Conservation (phyloP, 2,888 invertebrate genomes). For the Caenorhabditis sp. region DNA sequence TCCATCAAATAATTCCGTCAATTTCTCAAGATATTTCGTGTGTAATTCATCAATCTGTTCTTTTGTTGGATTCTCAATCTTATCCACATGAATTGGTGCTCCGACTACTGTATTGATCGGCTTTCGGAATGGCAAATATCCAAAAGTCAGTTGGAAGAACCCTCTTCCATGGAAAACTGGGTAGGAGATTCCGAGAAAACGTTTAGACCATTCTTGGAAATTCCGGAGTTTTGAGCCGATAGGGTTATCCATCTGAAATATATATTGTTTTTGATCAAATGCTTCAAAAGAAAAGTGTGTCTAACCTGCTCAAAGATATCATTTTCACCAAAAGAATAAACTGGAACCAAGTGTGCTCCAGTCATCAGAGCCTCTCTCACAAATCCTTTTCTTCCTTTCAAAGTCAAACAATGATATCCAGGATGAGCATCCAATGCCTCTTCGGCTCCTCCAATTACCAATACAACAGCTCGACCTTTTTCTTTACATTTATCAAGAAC, state of each 20-base stretch:
- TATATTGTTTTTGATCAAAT: neutral
- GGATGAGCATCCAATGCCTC: conserved; percentile 86
- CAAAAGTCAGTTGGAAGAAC: conserved; percentile 79
- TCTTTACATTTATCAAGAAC: conserved; percentile 20
- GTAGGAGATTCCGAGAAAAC: conserved; percentile 71
- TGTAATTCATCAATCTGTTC: conserved; percentile 84
- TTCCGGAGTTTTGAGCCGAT: conserved; percentile 52
- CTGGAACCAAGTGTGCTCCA: conserved; percentile 72
- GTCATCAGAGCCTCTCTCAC: conserved; percentile 41
- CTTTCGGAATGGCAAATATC: conserved; percentile 82
- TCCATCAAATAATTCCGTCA: conserved; percentile 82
- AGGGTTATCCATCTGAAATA: conserved; percentile 37
- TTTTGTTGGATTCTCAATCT: conserved; percentile 79
- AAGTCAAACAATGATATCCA: conserved; percentile 54
- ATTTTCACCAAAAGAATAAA: conserved; percentile 73
- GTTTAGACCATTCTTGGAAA: conserved; percentile 61
- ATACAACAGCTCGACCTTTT: conserved; percentile 13
- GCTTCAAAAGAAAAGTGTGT: neutral
- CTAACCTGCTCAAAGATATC: conserved; percentile 67
- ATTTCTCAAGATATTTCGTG: conserved; percentile 78
- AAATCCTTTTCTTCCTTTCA: conserved; percentile 40
- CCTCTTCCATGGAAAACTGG: conserved; percentile 77
- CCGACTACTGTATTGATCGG: conserved; percentile 90
- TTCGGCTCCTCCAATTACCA: conserved; percentile 78
- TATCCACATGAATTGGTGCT: conserved; percentile 81